A percentile compares a stretch with the other conserved stretches of the same genome.
phyloP scores from a whole-genome alignment of 2,113 vertebrate genomes.

The Alligator sinensis region DNA sequence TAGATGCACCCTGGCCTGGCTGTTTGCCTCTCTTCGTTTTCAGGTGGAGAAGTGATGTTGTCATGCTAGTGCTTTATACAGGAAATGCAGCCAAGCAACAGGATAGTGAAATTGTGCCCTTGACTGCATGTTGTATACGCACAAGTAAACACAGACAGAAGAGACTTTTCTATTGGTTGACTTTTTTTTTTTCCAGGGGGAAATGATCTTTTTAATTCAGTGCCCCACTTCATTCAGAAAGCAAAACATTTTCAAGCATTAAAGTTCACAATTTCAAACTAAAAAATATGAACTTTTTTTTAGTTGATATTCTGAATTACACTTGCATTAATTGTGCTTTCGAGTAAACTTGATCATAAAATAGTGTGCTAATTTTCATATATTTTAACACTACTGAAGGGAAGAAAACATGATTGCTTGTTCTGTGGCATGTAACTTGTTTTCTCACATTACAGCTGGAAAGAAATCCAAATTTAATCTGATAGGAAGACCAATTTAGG shows the following conservation, averaged over 20 bases:
- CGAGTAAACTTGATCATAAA: neutral
- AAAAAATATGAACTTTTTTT: neutral
- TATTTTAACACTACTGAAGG: neutral
- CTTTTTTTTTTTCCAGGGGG: neutral
- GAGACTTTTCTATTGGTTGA: neutral
- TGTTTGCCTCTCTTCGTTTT: neutral
- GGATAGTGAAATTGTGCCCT: neutral
- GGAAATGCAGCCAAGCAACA: neutral
- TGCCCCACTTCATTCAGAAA: neutral
- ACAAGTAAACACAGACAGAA: neutral
- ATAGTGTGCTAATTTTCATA: neutral
- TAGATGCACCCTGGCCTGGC: neutral
- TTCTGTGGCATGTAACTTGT: neutral
- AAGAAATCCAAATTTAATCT: neutral
- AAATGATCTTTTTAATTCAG: neutral
- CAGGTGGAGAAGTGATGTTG: neutral
- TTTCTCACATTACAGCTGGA: neutral
- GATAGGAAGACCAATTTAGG: neutral
- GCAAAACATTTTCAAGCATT: neutral
- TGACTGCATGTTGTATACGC: neutral
- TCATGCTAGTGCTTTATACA: neutral
- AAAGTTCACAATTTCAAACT: neutral
- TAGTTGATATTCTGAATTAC: neutral
- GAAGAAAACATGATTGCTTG: neutral
- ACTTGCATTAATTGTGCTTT: neutral